A percentile compares a stretch with the other conserved stretches of the same genome.
Evolutionary conservation across 2,113 vertebrate genomes (phyloP).

Genomic region (Caracal caracal): DNA sequence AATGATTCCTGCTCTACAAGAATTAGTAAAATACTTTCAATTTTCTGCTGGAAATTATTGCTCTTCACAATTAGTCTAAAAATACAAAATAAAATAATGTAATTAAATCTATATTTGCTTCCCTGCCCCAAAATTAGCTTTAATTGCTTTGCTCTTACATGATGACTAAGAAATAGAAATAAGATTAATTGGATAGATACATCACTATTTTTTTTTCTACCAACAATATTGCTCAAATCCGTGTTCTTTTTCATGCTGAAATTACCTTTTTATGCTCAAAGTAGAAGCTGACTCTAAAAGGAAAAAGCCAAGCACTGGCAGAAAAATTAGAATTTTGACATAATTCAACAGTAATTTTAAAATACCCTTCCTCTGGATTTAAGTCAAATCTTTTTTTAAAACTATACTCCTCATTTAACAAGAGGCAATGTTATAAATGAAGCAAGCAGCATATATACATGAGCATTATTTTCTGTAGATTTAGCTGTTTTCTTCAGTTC

Average conservation of each 20-base stretch:
- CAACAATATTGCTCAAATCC: conserved; percentile 45
- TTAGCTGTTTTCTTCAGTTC: conserved; percentile 51
- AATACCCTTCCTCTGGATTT: conserved; percentile 42
- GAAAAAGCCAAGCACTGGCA: conserved; percentile 47
- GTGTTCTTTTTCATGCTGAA: conserved; percentile 59
- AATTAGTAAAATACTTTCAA: conserved; percentile 24
- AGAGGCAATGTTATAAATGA: conserved; percentile 14
- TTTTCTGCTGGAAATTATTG: conserved; percentile 49
- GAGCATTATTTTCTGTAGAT: conserved; percentile 44
- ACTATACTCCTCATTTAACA: not conserved
- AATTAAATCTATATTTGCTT: conserved; percentile 29
- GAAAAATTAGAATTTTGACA: conserved; percentile 57
- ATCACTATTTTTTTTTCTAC: conserved; percentile 24
- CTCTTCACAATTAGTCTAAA: conserved; percentile 12
- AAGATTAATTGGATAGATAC: not conserved
- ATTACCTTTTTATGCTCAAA: conserved; percentile 33
- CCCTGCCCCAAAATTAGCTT: not conserved
- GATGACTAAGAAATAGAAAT: conserved; percentile 33
- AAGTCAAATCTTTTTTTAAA: conserved; percentile 52
- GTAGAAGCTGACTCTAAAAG: conserved; percentile 36
- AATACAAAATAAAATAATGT: conserved; percentile 54
- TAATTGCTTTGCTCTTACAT: not conserved
- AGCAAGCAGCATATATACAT: conserved; percentile 19
- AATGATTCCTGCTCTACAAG: not conserved
- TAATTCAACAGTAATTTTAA: conserved; percentile 66